These are phyloP conservation scores for Drosophila kuntzei DNA, from an alignment of 2,888 invertebrate species.

Conservation along the genomic window DNA sequence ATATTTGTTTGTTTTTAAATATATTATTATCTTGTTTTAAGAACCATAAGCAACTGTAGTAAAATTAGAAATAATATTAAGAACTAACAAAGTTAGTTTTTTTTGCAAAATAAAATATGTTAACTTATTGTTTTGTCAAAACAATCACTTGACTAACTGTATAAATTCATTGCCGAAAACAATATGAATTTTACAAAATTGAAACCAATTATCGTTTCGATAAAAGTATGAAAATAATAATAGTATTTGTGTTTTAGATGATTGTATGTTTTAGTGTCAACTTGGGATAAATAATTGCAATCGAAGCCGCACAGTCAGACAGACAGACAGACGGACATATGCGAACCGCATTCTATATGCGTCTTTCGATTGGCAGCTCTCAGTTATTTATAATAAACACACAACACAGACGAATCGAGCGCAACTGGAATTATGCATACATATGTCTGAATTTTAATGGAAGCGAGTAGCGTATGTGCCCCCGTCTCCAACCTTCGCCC, in stretches of 20 bases:
- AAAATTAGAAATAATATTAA: background rate
- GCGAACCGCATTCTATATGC: conserved; percentile 2
- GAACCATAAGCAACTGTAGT: background rate
- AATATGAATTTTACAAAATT: background rate
- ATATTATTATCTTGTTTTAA: background rate
- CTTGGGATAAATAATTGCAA: background rate
- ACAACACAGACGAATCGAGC: conserved; percentile 6
- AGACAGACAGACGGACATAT: background rate
- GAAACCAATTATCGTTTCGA: background rate
- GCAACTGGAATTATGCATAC: conserved; percentile 23
- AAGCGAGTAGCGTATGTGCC: conserved; percentile 18
- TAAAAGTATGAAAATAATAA: background rate
- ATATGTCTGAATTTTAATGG: conserved; percentile 28
- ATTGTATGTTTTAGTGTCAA: background rate
- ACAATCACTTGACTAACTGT: background rate
- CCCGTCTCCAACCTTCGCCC: conserved; percentile 1
- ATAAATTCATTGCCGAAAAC: background rate
- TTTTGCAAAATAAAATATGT: too few relatives aligned
- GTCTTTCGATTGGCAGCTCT: conserved; percentile 8
- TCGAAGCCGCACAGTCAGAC: conserved; percentile 7
- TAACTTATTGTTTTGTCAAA: too few relatives aligned
- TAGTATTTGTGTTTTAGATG: background rate
- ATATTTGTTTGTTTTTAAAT: too few relatives aligned
- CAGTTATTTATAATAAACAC: conserved; percentile 24
- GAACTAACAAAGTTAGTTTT: background rate